Conservation (phyloP, 2,113 vertebrate species). For the Quiscalus mexicanus region DNA sequence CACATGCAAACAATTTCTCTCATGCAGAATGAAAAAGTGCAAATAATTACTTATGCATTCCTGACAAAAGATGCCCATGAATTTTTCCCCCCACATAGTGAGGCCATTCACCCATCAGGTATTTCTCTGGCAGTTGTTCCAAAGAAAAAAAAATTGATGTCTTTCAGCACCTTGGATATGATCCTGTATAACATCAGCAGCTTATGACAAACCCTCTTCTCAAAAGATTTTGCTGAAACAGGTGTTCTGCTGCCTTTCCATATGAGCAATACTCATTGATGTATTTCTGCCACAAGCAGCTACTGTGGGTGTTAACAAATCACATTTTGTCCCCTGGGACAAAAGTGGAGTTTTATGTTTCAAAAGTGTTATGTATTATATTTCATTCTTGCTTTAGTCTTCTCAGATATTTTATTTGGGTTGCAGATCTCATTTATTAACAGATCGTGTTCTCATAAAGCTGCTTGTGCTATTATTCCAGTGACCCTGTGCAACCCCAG, state of each 20-base stretch:
- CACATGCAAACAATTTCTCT: slow-evolving; percentile 25
- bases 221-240: slow-evolving; percentile 43
- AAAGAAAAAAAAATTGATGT: slow-evolving; percentile 26
- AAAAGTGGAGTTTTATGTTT: neutral
- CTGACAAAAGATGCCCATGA: slow-evolving; percentile 6
- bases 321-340: neutral
- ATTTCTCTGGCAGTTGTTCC: neutral
- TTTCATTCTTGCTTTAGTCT: neutral
- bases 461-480: neutral
- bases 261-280: neutral
- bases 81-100: neutral
- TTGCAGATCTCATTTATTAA: neutral
- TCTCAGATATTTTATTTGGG: neutral
- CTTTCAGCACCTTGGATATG: neutral
- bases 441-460: neutral
- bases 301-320: neutral
- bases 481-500: neutral
- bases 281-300: slow-evolving; percentile 23
- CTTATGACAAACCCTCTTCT: slow-evolving; percentile 33
- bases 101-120: neutral
- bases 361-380: neutral
- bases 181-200: neutral
- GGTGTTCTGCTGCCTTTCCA: slow-evolving; percentile 22
- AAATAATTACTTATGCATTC: slow-evolving; percentile 46
- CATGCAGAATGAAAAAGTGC: slow-evolving; percentile 21